A percentile compares a stretch with the other conserved stretches of the same genome.
Evolutionary conservation across 2,113 vertebrate species (phyloP).

Genomic region (Condylura cristata): DNA sequence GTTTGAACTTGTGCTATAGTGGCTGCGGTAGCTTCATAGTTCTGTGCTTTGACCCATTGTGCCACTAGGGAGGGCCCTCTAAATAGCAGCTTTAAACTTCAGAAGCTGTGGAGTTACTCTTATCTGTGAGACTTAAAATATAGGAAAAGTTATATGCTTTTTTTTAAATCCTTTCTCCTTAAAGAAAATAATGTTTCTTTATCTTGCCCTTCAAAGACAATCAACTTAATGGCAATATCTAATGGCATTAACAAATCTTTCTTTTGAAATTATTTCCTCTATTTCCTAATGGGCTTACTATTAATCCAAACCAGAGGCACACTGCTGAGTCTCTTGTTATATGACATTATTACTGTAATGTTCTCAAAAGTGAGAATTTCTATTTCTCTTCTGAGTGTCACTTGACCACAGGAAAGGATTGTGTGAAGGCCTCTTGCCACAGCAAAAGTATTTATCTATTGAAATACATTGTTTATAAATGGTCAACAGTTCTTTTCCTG

Average conservation of each 20-base stretch:
- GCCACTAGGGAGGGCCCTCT: too few species aligned
- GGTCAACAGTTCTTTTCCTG: not conserved
- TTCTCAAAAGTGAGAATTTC: conserved; percentile 47
- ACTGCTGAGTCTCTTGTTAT: not conserved
- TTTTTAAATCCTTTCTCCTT: not conserved
- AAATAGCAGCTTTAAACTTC: not conserved
- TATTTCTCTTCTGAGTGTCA: conserved; percentile 28
- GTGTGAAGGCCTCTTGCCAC: conserved; percentile 11
- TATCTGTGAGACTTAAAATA: not conserved
- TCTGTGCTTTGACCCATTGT: too few species aligned
- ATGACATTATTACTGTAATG: not conserved
- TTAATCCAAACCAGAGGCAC: conserved; percentile 35
- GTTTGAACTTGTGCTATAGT: too few species aligned
- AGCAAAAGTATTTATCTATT: not conserved
- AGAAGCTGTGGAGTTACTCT: not conserved
- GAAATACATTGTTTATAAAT: not conserved
- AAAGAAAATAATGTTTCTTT: not conserved
- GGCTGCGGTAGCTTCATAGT: too few species aligned
- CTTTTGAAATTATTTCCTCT: conserved; percentile 23
- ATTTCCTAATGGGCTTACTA: not conserved
- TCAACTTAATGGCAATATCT: conserved; percentile 1
- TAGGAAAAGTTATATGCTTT: not conserved
- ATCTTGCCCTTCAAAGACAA: not conserved
- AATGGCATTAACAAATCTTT: not conserved
- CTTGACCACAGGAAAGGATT: conserved; percentile 30